These are phyloP conservation scores for Dynastes grantii DNA, from an alignment of 2,888 invertebrate species.

Conservation along the genomic window DNA sequence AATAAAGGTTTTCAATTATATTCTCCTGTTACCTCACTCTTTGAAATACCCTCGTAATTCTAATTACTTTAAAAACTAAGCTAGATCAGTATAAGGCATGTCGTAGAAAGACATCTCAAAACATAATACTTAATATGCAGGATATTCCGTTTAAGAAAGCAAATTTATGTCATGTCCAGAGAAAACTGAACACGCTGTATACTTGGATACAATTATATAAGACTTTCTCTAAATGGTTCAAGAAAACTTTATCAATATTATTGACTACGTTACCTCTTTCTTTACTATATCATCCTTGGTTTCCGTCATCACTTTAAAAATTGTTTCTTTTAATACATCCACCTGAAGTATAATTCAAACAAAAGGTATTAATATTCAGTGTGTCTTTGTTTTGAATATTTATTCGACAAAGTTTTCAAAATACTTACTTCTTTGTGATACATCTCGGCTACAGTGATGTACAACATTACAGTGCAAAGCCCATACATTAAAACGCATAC, in stretches of 20 bases:
- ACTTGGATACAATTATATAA: no score
- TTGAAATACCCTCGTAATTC: no score
- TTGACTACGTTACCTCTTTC: conserved; percentile 1
- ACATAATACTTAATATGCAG: no score
- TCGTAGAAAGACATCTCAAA: no score
- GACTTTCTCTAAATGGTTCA: no score
- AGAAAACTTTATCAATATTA: neutral
- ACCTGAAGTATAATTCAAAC: neutral
- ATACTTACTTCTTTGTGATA: conserved; percentile 12
- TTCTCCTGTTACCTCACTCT: no score
- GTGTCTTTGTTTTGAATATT: neutral
- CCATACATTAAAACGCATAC: neutral
- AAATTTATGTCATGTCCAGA: no score
- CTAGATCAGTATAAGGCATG: no score
- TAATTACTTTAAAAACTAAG: no score
- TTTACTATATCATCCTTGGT: neutral
- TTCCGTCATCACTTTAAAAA: conserved; percentile 5
- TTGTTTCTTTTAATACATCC: neutral
- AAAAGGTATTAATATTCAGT: neutral
- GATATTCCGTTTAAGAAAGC: no score
- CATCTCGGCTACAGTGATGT: conserved; percentile 1
- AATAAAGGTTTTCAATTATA: no score
- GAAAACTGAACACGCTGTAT: no score
- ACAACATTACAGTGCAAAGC: neutral
- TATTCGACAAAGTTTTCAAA: neutral